A percentile compares a stretch with the other conserved stretches of the same genome.
Conservation (phyloP, 2,888 invertebrate genomes). For the Xylocampa areola region DNA sequence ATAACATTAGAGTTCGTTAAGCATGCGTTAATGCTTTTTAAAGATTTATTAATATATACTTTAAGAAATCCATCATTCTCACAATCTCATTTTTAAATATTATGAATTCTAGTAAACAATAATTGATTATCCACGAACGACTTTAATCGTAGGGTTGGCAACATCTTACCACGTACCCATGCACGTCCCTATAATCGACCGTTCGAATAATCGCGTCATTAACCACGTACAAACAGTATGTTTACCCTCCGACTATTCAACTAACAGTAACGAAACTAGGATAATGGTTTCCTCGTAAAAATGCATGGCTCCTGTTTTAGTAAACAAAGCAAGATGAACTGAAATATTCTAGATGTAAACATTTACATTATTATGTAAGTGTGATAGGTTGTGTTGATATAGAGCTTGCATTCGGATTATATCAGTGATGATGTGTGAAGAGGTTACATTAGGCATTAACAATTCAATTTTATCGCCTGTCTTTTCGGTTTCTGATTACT, state of each 20-base stretch:
- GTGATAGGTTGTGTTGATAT: conserved; percentile 32
- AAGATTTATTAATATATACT: no score
- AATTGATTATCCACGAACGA: conserved; percentile 12
- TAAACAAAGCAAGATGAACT: conserved; percentile 64
- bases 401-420: conserved; percentile 21
- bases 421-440: conserved; percentile 4
- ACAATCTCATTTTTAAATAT: conserved; percentile 1
- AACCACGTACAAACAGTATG: conserved; percentile 57
- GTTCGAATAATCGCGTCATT: conserved; percentile 47
- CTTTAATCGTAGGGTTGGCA: not conserved
- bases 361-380: conserved; percentile 38
- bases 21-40: no score
- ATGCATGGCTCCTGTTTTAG: conserved; percentile 66
- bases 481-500: not conserved
- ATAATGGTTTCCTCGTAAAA: conserved; percentile 68
- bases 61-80: no score
- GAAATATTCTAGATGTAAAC: conserved; percentile 43
- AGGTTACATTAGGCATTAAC: not conserved
- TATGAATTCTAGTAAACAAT: not conserved
- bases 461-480: conserved; percentile 1
- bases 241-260: conserved; percentile 46
- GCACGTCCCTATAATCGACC: conserved; percentile 44
- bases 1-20: no score
- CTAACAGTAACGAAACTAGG: conserved; percentile 58
- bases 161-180: conserved; percentile 11